Evolutionary conservation across 2,888 invertebrate species (phyloP), one percentile per base, ranked within the genome.

Genomic region (Hedya salicella): DNA sequence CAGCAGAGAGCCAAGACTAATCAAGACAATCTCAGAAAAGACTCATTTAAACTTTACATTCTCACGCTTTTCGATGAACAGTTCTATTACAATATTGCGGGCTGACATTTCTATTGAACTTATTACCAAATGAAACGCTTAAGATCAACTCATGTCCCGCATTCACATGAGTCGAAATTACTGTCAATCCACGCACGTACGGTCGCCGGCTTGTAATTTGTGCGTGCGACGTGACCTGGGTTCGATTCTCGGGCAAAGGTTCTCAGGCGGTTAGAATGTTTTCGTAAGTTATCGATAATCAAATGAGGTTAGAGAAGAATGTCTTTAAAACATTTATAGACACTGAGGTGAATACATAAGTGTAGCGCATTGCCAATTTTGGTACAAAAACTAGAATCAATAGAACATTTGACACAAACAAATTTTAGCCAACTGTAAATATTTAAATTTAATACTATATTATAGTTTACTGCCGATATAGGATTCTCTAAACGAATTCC

Each of bases 201-300:
- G 62, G 68, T 75, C 70, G 81, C 86, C 85, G 88, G 66, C 86
- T 80, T 88, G 80, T 88, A 86, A 87, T 88, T 85, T 83, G 77
- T 75, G 67, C 74, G 77, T 49, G 36, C 78, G 79, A 78, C 81
- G 79, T 78, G 78, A 75, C 70, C 69, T 68, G 62, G 64, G 77
- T 72, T 72, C 73, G 74, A 72, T 70, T 75, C 79, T 74, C 75
- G 71, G 62, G 62, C 39, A 62, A 56, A 60, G 71, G 78, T 82
- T 82, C 82, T 80, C 82, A 82, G 73, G 78, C 71, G 50, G 67
- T 71, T 71, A 50, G 39, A 49, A 50, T 32, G 46, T 52, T 60
- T 59, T 62, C 21, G 64, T 64, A 64, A 52, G 39, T 32, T 57
- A 42, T 57, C 32, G 44, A 46, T 54, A 16, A 54, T 40, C 2